Evolutionary conservation across 2,888 invertebrate species (phyloP), one percentile per base, ranked within the genome.

Genomic region (Drosophila suboccidentalis): DNA sequence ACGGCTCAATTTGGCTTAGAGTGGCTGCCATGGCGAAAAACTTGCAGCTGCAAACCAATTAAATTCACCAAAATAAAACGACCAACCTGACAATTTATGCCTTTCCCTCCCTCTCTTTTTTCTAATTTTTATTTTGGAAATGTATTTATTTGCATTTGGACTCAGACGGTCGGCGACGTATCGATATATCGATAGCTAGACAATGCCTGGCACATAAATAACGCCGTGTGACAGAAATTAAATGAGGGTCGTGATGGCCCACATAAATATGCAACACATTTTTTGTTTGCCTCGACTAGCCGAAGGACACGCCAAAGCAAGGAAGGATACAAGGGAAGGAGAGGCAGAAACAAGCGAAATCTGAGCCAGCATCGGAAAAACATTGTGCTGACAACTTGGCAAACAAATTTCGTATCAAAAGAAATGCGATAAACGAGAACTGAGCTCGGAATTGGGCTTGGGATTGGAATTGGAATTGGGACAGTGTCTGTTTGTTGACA

Each of bases 201-300:
- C 83, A 86, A 80, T 80, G 71, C 62, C 65, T 64, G 80, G 75
- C 69, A 64, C 84, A 85, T 85, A 85, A 85, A 85, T 85, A 88
- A 78, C 76, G 78, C 67, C 72, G 71, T 78, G 70, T 90, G 90
- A 86, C 90, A 86, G 85, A 89, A 86, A 81, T 89, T 82, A 90
- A 90, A 86, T 89, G 82, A 85, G 88, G 75, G 82, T 78, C 72
- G 64, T 51, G 49, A 64, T 67, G 67, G 38, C 60, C 58, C 57
- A 66, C 64, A 78, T 75, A 84, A 82, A 82, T 82, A 75, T 75
- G 71, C 71, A 53, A 63, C 54, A 71, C 43, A 38, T 54, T 60
- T 68, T 71, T 53, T 38, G 43, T 58, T 58, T 17, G 22, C 17
- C 26, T 36, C n/a, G 46, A 36, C 34, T 47, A 3, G 32, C 17